Percentiles rank a stretch among this genome's conserved stretches.
Evolutionary conservation across 1,140 invertebrate species (phyloP).

Genomic region (Riptortus pedestris): DNA sequence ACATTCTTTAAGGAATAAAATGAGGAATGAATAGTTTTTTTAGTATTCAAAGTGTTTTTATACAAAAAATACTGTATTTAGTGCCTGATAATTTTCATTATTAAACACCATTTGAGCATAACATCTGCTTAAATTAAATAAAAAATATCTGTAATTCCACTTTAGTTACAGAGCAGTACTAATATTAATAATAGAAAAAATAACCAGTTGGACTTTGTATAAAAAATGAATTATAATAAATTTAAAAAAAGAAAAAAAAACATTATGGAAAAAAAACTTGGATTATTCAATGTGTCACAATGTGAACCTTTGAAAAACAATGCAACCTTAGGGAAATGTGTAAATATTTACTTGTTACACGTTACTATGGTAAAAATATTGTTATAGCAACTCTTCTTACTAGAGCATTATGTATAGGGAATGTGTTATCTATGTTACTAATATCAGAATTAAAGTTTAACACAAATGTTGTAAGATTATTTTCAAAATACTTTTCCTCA

Average conservation of each 20-base stretch:
- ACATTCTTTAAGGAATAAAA: background rate
- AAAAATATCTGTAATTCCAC: background rate
- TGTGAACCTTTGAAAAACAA: background rate
- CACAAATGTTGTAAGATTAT: background rate
- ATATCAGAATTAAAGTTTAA: background rate
- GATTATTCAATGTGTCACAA: background rate
- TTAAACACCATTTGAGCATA: conserved; percentile 2
- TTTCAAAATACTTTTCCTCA: background rate
- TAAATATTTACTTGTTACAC: conserved; percentile 21
- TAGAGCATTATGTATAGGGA: conserved; percentile 9
- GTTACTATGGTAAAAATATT: conserved; percentile 14
- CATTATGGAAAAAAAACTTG: background rate
- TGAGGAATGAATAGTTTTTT: conserved; percentile 3
- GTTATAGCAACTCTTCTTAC: conserved; percentile 17
- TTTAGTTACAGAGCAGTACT: background rate
- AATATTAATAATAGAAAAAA: background rate
- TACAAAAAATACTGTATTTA: conserved; percentile 11
- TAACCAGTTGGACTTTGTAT: background rate
- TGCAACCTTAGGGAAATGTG: background rate
- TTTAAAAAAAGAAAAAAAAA: background rate
- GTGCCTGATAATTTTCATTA: conserved; percentile 4
- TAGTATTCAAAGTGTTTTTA: background rate
- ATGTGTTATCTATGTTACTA: background rate
- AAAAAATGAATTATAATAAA: background rate
- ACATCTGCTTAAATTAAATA: background rate